Conservation (phyloP, 2,888 invertebrate species). For the Protonemura montana region DNA sequence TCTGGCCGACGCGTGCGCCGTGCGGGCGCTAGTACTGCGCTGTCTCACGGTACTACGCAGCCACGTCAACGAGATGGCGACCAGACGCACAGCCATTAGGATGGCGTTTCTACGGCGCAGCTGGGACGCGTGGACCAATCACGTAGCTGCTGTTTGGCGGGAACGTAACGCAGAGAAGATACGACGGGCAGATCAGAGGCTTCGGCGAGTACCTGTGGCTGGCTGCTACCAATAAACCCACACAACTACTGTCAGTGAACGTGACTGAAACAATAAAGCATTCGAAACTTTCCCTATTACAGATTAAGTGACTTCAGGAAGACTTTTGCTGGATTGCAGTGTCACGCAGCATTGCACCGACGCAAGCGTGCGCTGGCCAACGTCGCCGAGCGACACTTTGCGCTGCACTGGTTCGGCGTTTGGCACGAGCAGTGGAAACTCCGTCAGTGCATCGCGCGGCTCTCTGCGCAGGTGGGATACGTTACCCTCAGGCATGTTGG, state of each 20-base stretch:
- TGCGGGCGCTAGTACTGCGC: neutral
- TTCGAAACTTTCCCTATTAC: neutral
- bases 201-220: neutral
- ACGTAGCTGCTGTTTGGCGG: neutral
- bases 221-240: no score
- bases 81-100: neutral
- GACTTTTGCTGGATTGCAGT: neutral
- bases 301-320: neutral
- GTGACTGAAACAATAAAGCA: neutral
- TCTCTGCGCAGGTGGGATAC: neutral
- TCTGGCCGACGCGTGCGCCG: neutral
- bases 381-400: neutral
- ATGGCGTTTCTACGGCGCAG: neutral
- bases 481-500: no score
- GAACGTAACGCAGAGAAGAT: neutral
- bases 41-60: neutral
- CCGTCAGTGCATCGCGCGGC: neutral
- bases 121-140: neutral
- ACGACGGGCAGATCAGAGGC: neutral
- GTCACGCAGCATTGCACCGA: neutral
- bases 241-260: neutral
- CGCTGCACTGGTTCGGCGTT: neutral
- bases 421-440: neutral
- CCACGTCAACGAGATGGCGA: neutral
- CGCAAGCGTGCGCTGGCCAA: neutral